Conservation (phyloP, 2,888 invertebrate species). For the Eremobia ochroleuca region DNA sequence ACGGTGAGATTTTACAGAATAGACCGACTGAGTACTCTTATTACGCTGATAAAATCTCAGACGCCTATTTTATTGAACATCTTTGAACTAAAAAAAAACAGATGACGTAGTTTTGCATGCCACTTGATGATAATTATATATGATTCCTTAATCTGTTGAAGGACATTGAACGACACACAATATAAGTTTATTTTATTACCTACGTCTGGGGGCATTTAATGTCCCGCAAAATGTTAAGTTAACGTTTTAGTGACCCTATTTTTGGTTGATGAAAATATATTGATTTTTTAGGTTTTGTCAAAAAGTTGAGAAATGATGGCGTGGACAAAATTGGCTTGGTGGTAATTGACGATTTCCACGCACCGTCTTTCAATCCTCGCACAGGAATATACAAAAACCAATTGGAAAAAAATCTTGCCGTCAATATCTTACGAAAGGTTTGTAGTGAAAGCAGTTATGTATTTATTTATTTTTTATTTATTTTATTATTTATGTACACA, state of each 20-base stretch:
- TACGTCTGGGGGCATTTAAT: not conserved
- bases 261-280: not conserved
- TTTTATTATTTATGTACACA: no score
- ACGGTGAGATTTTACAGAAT: not conserved
- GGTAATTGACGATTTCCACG: conserved; percentile 85
- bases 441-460: not conserved
- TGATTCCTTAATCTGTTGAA: not conserved
- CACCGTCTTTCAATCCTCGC: conserved; percentile 87
- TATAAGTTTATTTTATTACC: not conserved
- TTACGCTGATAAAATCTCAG: not conserved
- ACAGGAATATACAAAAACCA: conserved; percentile 88
- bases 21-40: not conserved
- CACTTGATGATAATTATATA: not conserved
- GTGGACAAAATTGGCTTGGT: conserved; percentile 85
- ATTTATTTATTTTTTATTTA: no score
- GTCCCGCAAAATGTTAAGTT: not conserved
- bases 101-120: not conserved
- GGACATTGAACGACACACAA: not conserved
- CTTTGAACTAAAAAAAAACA: not conserved
- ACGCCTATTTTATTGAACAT: not conserved
- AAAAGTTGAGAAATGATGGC: conserved; percentile 92
- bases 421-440: conserved; percentile 91
- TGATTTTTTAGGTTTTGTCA: conserved; percentile 91
- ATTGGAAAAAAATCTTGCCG: conserved; percentile 91
- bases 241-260: not conserved